Evolutionary conservation across 2,888 invertebrate species (phyloP), one percentile per base, ranked within the genome.

Genomic region (Tinea pellionella): DNA sequence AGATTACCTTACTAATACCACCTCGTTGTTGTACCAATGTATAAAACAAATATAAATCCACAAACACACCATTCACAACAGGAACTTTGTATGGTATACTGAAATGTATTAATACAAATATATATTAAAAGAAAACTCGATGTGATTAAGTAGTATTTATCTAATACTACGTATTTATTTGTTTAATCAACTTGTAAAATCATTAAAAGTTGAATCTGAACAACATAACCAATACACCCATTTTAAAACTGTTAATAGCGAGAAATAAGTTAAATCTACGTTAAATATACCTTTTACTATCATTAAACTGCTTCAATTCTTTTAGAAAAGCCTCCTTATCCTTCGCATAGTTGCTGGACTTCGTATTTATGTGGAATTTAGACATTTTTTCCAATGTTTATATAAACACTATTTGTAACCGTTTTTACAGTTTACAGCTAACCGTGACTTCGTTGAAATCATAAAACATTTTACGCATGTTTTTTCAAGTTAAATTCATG

Each of bases 1-100:
- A 56, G 6, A 79, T 87, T 80, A 98, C 98, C 93, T 96, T 98
- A 68, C 96, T 92, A 90, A 98, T 94, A 69, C 99, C 99, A 68
- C 98, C 98, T 70, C 95, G 90, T 65, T 93, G 93, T 68, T 95
- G 96, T 59, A 99, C 98, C 74, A 96, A 90, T 69, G 92, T 92
- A 84, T 98, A 99, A 67, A 99, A 91, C 63, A 93, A 90, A 85
- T 94, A 96, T 66, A 99, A 90, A 88, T 99, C 98, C 73, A 99
- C 92, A 80, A 95, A 94, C 71, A 93, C 91, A 61, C 98, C 97
- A 88, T 94, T 96, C 63, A 98, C 92, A 75, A 92, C 89, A 1
- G 95, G 94, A 30, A 89, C 68, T 67, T 80, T 85, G 63, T 70
- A 78, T 81, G 80, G 90, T 86, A 89, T 80, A 69, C 92, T 92